Evolutionary conservation across 1,140 invertebrate species (phyloP).

Genomic region (Lethocerus indicus): DNA sequence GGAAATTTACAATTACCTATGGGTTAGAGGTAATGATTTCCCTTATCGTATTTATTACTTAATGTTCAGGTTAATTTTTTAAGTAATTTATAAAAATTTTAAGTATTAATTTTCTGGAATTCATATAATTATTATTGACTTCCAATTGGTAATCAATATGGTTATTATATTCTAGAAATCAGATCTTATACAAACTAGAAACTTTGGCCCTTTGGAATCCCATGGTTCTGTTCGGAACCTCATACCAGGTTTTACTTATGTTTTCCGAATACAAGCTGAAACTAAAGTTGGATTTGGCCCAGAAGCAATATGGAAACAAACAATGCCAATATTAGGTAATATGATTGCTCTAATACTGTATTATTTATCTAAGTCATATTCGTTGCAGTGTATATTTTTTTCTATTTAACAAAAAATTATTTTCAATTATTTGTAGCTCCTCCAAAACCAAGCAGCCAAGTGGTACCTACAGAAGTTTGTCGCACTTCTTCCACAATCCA

Average conservation of each 20-base stretch:
- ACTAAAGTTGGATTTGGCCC: conserved; percentile 67
- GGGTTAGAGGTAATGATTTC: conserved; percentile 38
- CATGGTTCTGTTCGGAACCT: conserved; percentile 53
- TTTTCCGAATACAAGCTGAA: conserved; percentile 69
- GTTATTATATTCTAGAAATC: conserved; percentile 26
- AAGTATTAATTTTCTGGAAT: neutral
- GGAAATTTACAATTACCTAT: conserved; percentile 67
- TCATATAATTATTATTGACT: neutral
- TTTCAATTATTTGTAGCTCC: conserved; percentile 32
- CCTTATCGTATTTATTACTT: neutral
- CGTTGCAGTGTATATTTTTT: neutral
- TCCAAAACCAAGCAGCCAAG: conserved; percentile 52
- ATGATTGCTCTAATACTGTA: neutral
- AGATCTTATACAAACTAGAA: conserved; percentile 34
- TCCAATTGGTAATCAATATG: neutral
- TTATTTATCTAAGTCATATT: neutral
- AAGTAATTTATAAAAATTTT: conserved; percentile 3
- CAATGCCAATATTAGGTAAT: conserved; percentile 60
- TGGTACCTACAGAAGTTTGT: conserved; percentile 64
- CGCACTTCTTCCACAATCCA: conserved; percentile 63
- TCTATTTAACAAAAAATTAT: neutral
- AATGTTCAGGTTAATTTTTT: no score
- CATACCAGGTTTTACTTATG: conserved; percentile 62
- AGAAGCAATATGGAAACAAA: conserved; percentile 49
- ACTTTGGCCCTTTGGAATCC: conserved; percentile 37